Percentiles rank a stretch among this genome's conserved stretches.
Evolutionary conservation across 2,888 invertebrate species (phyloP).

Genomic region (Phymatocera aterrima): DNA sequence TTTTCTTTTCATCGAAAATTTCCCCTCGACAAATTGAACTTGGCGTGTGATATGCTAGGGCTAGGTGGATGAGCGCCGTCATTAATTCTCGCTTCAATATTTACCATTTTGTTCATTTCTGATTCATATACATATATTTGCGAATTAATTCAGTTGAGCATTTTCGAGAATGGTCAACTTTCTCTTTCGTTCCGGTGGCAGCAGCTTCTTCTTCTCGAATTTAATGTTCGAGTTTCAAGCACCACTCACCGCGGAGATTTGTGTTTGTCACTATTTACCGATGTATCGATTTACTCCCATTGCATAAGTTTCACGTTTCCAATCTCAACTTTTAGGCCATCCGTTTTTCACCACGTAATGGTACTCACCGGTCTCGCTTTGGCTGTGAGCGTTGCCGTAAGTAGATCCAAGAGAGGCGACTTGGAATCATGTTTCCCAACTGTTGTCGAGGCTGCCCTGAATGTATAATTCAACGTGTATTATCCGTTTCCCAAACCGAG

Average conservation of each 20-base stretch:
- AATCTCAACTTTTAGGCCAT: neutral
- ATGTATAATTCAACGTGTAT: neutral
- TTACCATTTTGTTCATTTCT: neutral
- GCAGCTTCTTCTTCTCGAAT: neutral
- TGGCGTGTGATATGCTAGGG: too few relatives aligned
- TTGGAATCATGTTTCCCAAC: neutral
- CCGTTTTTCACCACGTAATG: neutral
- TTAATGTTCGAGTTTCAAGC: neutral
- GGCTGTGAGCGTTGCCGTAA: neutral
- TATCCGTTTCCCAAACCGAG: neutral
- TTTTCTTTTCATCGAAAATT: neutral
- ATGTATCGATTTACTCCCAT: constrained; percentile 12
- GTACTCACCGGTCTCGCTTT: neutral
- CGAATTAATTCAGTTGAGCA: neutral
- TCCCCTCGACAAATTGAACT: neutral
- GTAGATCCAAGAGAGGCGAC: neutral
- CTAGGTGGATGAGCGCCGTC: neutral
- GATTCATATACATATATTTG: neutral
- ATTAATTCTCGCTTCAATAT: neutral
- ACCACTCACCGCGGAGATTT: neutral
- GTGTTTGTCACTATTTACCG: neutral
- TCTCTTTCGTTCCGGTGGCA: neutral
- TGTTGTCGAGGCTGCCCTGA: neutral
- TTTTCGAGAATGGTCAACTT: neutral
- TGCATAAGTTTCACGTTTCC: constrained; percentile 25